phyloP scores from a whole-genome alignment of 2,888 invertebrate genomes.

The Noctua janthe region DNA sequence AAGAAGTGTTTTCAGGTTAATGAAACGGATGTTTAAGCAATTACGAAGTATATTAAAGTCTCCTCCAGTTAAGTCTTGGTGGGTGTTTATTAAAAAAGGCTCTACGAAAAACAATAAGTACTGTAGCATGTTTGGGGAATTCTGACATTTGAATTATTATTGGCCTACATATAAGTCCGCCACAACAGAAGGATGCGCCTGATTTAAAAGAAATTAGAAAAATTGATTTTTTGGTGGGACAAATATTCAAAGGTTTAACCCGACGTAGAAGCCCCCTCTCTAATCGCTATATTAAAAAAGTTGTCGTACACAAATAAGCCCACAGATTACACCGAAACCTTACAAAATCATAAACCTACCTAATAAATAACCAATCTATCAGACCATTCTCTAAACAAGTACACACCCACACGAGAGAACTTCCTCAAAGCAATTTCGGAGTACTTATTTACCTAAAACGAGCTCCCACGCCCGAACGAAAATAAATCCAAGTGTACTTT shows the following conservation, averaged over 20 bases:
- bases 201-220: not conserved
- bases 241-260: not conserved
- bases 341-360: slow-evolving; percentile 35
- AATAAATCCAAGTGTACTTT: slow-evolving; percentile 58
- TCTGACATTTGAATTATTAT: not conserved
- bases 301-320: not conserved
- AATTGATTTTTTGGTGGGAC: not conserved
- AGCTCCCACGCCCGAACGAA: slow-evolving; percentile 45
- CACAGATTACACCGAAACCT: slow-evolving; percentile 10
- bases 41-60: slow-evolving; percentile 11
- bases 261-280: too few species aligned
- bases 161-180: not conserved
- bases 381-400: slow-evolving; percentile 35
- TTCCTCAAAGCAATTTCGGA: slow-evolving; percentile 57
- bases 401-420: slow-evolving; percentile 46
- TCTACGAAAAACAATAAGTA: not conserved
- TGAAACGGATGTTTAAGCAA: slow-evolving; percentile 24
- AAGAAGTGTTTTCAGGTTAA: slow-evolving; percentile 20
- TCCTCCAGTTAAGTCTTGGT: not conserved
- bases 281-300: slow-evolving; percentile 1
- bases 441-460: slow-evolving; percentile 59
- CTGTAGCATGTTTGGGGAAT: not conserved
- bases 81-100: not conserved
- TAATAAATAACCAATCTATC: slow-evolving; percentile 37
- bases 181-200: not conserved